Evolutionary conservation across 2,113 vertebrate genomes (phyloP).

Genomic region (Sorex fumeus): DNA sequence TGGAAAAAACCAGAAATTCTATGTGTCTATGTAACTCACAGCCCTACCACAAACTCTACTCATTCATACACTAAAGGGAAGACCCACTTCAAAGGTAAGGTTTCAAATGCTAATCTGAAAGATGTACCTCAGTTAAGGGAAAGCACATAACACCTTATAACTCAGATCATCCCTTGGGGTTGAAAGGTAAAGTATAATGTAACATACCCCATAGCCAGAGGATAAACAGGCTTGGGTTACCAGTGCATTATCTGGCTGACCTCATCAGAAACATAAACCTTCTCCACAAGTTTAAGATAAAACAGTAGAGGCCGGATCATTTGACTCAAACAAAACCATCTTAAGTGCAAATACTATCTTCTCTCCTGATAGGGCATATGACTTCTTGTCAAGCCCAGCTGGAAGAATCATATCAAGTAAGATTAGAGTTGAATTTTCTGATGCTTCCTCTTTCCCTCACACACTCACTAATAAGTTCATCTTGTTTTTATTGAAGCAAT

Average conservation of each 20-base stretch:
- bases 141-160: constrained; percentile 10
- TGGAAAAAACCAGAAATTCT: background rate
- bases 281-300: constrained; percentile 76
- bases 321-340: constrained; percentile 77
- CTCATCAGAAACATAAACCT: constrained; percentile 78
- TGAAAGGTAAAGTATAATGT: constrained; percentile 67
- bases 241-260: constrained; percentile 59
- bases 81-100: background rate
- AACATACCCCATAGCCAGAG: constrained; percentile 13
- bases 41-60: background rate
- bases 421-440: constrained; percentile 1
- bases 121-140: background rate
- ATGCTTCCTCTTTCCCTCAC: constrained; percentile 8
- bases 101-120: constrained; percentile 63
- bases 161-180: constrained; percentile 17
- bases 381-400: constrained; percentile 34
- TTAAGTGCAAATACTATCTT: constrained; percentile 43
- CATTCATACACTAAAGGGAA: background rate
- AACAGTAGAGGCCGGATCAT: constrained; percentile 75
- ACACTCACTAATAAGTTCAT: constrained; percentile 36
- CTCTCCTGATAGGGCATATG: background rate
- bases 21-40: background rate
- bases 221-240: constrained; percentile 73
- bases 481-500: constrained; percentile 60
- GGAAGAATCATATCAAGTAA: constrained; percentile 11